Percentiles rank a stretch among this genome's conserved stretches.
Evolutionary conservation across 2,113 vertebrate genomes (phyloP).

Genomic region (Montifringilla adamsi): DNA sequence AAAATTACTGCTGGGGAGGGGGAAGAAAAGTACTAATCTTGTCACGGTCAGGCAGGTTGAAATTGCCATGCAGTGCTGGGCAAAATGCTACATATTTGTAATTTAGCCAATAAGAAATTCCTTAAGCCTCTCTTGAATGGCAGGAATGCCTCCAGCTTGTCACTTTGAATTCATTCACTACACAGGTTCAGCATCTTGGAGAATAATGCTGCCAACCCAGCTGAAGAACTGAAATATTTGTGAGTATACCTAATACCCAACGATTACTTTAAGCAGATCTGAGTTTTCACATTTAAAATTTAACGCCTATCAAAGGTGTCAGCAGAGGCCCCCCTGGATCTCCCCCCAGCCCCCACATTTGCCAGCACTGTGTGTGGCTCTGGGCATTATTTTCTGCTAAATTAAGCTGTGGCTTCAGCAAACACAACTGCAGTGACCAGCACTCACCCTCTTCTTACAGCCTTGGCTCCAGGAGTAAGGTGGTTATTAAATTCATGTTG

Average conservation of each 20-base stretch:
- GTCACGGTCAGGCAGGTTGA: conserved; percentile 82
- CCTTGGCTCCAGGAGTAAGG: neutral
- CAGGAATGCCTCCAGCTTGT: conserved; percentile 83
- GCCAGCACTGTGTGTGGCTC: neutral
- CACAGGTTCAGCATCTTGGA: conserved; percentile 72
- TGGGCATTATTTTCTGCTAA: neutral
- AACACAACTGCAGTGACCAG: neutral
- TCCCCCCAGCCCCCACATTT: neutral
- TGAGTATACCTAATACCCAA: neutral
- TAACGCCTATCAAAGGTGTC: neutral
- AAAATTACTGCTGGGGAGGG: neutral
- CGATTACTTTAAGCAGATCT: conserved; percentile 54
- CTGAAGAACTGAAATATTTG: conserved; percentile 46
- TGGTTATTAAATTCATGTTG: neutral
- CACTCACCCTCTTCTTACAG: neutral
- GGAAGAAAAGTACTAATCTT: conserved; percentile 80
- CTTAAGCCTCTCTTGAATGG: conserved; percentile 86
- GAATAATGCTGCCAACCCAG: conserved; percentile 67
- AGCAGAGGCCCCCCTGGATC: neutral
- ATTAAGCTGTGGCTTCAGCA: neutral
- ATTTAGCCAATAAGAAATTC: conserved; percentile 90
- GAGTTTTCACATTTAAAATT: conserved; percentile 33
- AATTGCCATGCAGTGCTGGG: conserved; percentile 81
- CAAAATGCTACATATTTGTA: conserved; percentile 84
- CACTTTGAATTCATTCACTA: conserved; percentile 78